Percentiles rank a stretch among this genome's conserved stretches.
Conservation (phyloP, 2,797 vertebrate species). For the Anableps anableps region DNA sequence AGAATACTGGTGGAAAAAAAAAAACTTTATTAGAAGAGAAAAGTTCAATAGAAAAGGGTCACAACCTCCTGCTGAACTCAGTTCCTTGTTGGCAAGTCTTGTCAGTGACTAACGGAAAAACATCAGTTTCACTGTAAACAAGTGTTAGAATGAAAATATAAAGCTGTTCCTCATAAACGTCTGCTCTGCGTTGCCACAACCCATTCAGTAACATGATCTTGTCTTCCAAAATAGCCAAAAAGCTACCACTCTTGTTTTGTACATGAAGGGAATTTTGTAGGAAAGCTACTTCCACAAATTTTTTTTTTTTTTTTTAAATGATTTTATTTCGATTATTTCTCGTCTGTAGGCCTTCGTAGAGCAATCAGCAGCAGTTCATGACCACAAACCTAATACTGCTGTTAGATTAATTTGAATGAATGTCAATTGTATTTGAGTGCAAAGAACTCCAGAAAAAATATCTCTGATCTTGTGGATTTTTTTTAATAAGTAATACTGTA, state of each 20-base stretch:
- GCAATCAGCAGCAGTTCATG: too few relatives aligned
- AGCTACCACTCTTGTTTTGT: background rate
- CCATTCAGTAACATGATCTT: background rate
- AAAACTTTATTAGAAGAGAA: background rate
- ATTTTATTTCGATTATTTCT: too few relatives aligned
- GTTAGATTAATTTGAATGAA: background rate
- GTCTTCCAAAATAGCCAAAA: background rate
- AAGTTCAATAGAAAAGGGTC: background rate
- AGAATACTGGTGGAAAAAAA: background rate
- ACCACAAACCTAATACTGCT: too few relatives aligned
- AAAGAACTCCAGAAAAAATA: background rate
- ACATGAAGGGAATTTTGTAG: background rate
- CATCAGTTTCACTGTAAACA: background rate
- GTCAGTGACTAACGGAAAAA: background rate
- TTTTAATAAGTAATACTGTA: background rate
- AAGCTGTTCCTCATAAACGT: background rate
- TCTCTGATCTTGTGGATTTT: background rate
- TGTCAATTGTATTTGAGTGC: background rate
- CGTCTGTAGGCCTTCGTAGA: too few relatives aligned
- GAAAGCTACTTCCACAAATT: background rate
- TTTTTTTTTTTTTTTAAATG: too few relatives aligned
- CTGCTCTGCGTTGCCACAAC: background rate
- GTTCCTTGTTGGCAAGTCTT: background rate
- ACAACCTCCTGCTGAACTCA: background rate
- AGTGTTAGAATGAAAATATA: background rate